Evolutionary conservation across 2,888 invertebrate genomes (phyloP).

Genomic region (Microchrysa polita): DNA sequence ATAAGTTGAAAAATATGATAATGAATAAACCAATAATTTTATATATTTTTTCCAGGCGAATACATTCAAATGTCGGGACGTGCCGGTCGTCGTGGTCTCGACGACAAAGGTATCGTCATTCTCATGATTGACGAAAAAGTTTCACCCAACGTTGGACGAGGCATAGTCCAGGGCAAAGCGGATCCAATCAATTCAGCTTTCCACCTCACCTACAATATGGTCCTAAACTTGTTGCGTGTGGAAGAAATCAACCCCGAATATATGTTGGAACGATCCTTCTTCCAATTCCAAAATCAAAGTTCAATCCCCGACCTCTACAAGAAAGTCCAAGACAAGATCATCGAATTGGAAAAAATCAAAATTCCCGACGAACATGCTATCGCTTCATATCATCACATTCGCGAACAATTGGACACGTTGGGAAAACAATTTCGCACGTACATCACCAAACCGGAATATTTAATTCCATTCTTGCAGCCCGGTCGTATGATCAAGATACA

Average conservation of each 20-base stretch:
- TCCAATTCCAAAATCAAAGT: slow-evolving; percentile 98
- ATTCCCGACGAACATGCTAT: slow-evolving; percentile 81
- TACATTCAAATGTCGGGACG: slow-evolving; percentile 99
- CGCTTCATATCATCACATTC: slow-evolving; percentile 84
- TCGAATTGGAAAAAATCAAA: slow-evolving; percentile 70
- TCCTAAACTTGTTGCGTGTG: slow-evolving; percentile 92
- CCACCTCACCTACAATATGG: slow-evolving; percentile 99
- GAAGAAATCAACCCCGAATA: slow-evolving; percentile 99
- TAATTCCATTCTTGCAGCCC: slow-evolving; percentile 93
- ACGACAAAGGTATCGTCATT: slow-evolving; percentile 97
- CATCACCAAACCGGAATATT: slow-evolving; percentile 85
- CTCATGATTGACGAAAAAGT: slow-evolving; percentile 99
- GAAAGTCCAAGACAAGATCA: slow-evolving; percentile 75
- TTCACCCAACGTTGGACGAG: slow-evolving; percentile 77
- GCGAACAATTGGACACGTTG: slow-evolving; percentile 80
- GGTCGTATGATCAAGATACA: slow-evolving; percentile 93
- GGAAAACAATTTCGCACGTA: slow-evolving; percentile 79
- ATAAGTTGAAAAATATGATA: no score
- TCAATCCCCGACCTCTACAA: slow-evolving; percentile 89
- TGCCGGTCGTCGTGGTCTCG: slow-evolving; percentile 95
- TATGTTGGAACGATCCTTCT: slow-evolving; percentile 98
- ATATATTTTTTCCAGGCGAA: slow-evolving; percentile 69
- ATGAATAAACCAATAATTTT: no score
- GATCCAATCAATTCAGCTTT: slow-evolving; percentile 99
- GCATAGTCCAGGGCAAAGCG: slow-evolving; percentile 87